Conservation (phyloP, 64 coral and sea anemone species). For the Trachythela sp. region DNA sequence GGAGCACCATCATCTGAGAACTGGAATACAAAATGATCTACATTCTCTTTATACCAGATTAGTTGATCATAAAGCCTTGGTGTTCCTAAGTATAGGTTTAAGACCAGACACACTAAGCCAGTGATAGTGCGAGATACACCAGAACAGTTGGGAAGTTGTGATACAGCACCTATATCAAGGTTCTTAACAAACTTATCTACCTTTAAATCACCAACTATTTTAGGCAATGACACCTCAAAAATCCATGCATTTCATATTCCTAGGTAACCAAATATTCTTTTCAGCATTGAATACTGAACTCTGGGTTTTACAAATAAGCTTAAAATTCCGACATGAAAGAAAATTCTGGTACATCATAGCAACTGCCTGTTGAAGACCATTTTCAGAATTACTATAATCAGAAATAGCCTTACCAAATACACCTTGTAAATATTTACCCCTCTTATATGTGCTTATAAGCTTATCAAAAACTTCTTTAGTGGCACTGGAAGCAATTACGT, state of each 20-base stretch:
- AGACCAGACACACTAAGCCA: not conserved
- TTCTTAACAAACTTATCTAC: not conserved
- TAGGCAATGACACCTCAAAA: slow-evolving; percentile 20
- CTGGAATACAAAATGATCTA: slow-evolving; percentile 13
- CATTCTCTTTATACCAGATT: not conserved
- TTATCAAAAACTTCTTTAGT: not conserved
- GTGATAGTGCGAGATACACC: slow-evolving; percentile 13
- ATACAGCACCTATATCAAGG: slow-evolving; percentile 7
- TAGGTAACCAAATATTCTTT: not conserved
- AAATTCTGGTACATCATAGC: slow-evolving; percentile 11
- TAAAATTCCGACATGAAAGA: not conserved
- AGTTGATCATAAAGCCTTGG: not conserved
- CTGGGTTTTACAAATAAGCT: slow-evolving; percentile 1
- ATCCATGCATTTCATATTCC: slow-evolving; percentile 10
- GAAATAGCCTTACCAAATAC: slow-evolving; percentile 8
- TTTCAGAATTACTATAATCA: not conserved
- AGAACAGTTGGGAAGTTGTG: slow-evolving; percentile 9
- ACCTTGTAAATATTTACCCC: not conserved
- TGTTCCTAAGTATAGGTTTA: not conserved
- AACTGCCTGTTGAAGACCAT: not conserved
- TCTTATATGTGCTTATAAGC: not conserved
- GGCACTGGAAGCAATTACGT: not conserved
- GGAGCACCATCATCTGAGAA: too few relatives aligned
- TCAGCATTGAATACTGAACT: not conserved
- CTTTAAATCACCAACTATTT: slow-evolving; percentile 1